These are phyloP conservation scores for Papilio elwesi DNA, from an alignment of 2,888 invertebrate genomes.

Conservation along the genomic window DNA sequence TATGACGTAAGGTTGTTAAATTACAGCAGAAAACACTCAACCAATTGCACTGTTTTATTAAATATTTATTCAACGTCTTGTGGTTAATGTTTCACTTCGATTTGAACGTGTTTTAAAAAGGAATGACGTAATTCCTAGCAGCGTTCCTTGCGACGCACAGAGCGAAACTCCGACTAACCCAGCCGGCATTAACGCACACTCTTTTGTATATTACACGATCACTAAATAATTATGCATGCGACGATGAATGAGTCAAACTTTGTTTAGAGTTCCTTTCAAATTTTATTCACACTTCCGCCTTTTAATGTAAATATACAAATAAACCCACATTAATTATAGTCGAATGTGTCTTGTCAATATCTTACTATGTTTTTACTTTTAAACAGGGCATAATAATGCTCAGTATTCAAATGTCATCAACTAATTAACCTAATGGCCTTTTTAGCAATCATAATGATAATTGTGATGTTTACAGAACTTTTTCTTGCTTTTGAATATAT, in stretches of 20 bases:
- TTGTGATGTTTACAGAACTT: not conserved
- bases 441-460: constrained; percentile 1
- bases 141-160: constrained; percentile 50
- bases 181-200: constrained; percentile 52
- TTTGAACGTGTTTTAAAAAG: constrained; percentile 46
- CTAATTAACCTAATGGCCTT: constrained; percentile 12
- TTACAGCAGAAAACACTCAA: not conserved
- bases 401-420: not conserved
- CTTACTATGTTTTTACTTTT: not conserved
- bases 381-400: not conserved
- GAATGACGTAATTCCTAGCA: constrained; percentile 72
- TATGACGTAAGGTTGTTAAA: constrained; percentile 12
- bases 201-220: constrained; percentile 36
- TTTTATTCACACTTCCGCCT: constrained; percentile 22
- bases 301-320: not conserved
- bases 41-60: not conserved
- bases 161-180: constrained; percentile 61
- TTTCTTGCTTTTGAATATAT: not conserved
- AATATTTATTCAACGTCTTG: constrained; percentile 14
- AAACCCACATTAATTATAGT: not conserved
- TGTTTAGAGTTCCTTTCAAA: constrained; percentile 15
- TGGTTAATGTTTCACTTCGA: constrained; percentile 9
- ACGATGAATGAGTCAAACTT: constrained; percentile 25
- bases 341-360: not conserved
- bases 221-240: constrained; percentile 15